Percentiles rank a stretch among this genome's conserved stretches.
phyloP scores from a whole-genome alignment of 1,140 invertebrate genomes.

The Trachymyrmex cornetzi region DNA sequence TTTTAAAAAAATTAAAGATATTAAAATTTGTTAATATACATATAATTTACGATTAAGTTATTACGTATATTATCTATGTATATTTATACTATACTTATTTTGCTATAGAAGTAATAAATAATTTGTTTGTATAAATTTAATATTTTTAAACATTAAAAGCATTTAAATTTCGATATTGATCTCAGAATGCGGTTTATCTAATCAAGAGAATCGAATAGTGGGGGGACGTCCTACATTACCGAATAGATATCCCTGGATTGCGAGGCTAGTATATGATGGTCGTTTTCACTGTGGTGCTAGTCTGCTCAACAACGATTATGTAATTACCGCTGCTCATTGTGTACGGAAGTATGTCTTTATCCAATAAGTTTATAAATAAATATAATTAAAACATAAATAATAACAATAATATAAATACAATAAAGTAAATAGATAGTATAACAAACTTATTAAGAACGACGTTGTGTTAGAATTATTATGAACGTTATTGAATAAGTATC shows the following conservation, averaged over 20 bases:
- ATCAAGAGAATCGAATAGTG: constrained; percentile 91
- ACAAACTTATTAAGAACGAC: not conserved
- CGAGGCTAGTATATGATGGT: constrained; percentile 93
- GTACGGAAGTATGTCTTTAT: constrained; percentile 87
- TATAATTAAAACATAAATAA: not conserved
- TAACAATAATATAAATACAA: not conserved
- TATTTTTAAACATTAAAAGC: not conserved
- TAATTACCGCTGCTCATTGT: constrained; percentile 90
- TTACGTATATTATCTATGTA: not conserved
- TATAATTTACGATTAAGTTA: not conserved
- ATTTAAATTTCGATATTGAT: constrained; percentile 60
- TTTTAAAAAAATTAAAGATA: not conserved
- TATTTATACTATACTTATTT: not conserved
- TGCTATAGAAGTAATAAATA: constrained; percentile 15
- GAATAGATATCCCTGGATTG: constrained; percentile 96
- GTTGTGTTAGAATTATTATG: not conserved
- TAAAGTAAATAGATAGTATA: not conserved
- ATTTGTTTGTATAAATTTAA: not conserved
- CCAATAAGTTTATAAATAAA: not conserved
- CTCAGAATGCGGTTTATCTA: constrained; percentile 90
- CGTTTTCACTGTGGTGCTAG: constrained; percentile 97
- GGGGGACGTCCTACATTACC: constrained; percentile 92
- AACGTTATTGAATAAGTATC: not conserved
- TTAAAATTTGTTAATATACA: not conserved
- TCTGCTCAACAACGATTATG: constrained; percentile 91